These are phyloP conservation scores for Nomada fabriciana DNA, from an alignment of 2,888 invertebrate species.

Conservation along the genomic window DNA sequence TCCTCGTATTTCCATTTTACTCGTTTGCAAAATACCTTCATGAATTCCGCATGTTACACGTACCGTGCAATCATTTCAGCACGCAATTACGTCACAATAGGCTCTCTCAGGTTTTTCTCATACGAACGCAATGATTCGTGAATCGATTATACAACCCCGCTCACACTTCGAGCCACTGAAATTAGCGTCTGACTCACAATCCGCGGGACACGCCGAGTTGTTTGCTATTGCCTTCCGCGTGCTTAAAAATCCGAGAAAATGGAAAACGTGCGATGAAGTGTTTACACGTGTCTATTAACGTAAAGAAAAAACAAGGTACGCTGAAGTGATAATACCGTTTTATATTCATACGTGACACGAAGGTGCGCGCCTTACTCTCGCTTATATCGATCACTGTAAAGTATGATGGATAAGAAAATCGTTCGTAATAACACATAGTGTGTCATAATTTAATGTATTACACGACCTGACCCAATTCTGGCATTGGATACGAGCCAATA, in stretches of 20 bases:
- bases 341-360: not conserved
- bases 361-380: not conserved
- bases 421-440: not conserved
- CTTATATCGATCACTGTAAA: not conserved
- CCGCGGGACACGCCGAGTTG: not conserved
- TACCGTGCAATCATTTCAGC: not conserved
- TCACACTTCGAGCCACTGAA: constrained; percentile 36
- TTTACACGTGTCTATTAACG: not conserved
- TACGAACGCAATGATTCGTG: constrained; percentile 20
- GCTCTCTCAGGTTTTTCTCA: not conserved
- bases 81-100: not conserved
- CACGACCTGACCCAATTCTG: constrained; percentile 52
- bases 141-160: constrained; percentile 56
- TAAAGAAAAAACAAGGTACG: not conserved
- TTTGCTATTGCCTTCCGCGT: constrained; percentile 25
- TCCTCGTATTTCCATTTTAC: not conserved
- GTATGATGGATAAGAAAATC: not conserved
- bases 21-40: not conserved
- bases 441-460: constrained; percentile 38
- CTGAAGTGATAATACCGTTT: not conserved
- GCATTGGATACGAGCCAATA: constrained; percentile 52
- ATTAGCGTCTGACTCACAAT: constrained; percentile 51
- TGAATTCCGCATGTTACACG: not conserved
- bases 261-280: not conserved
- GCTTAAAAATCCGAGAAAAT: not conserved